Evolutionary conservation across 1,140 invertebrate species (phyloP), one percentile per base, ranked within the genome.

Genomic region (Drosophila bipectinata): DNA sequence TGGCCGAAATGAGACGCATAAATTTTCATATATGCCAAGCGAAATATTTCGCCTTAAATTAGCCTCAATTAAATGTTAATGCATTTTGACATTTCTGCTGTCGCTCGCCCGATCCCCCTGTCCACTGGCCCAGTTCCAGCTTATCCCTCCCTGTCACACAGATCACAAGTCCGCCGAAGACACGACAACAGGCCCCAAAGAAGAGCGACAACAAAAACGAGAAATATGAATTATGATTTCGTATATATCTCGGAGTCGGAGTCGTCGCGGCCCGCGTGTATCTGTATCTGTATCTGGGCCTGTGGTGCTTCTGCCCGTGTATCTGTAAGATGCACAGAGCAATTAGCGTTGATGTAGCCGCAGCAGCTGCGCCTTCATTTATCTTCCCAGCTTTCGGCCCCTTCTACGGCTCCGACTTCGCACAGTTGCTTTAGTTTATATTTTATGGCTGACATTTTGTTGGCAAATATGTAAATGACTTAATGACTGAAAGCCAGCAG

Each of bases 21-120:
- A 84, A 90, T 90, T 90, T 71, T 79, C 88, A 90, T 90, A 87
- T 72, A 72, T 66, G 76, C 73, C 82, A 64, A 44, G 77, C 79
- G 67, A 87, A 87, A 83, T 87, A 87, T 90, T 90, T 90, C 84
- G 89, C 84, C 89, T 91, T 91, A 91, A 91, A 91, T 91, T 91
- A 91, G 90, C 90, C 90, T 91, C 90, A 91, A 91, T 91, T 91
- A 91, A 91, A 91, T 91, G 90, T 91, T 91, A 91, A 91, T 91
- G 90, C 90, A 90, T 91, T 91, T 91, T 91, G 90, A 91, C 90
- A 91, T 90, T 88, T 91, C 75, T 90, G 61, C 64, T 66, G 76
- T 64, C 76, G 55, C 67, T 32, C 8, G n/a, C 9, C 9, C 59
- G 30, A n/a, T 37, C 34, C 34, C 34, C 10, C 34, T 3, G 15